Evolutionary conservation across 2,797 vertebrate species (phyloP).

Genomic region (Acanthurus tractus): DNA sequence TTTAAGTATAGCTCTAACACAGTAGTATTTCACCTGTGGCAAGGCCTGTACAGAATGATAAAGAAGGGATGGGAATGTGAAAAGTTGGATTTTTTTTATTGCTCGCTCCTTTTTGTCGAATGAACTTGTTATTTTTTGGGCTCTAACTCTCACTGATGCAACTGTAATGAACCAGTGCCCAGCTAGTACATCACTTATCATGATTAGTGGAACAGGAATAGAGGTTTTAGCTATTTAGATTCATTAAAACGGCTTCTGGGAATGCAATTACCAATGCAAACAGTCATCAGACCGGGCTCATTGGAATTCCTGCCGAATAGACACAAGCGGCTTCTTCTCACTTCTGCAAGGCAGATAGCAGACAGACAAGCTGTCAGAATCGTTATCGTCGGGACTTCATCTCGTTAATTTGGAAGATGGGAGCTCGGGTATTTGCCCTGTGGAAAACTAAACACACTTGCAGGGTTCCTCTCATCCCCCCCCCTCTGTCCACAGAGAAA

Average conservation of each 20-base stretch:
- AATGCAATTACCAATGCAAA: slow-evolving; percentile 61
- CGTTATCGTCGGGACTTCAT: slow-evolving; percentile 76
- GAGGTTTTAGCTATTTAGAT: slow-evolving; percentile 58
- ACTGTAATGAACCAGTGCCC: slow-evolving; percentile 29
- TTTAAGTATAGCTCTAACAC: slow-evolving; percentile 67
- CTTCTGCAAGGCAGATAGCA: slow-evolving; percentile 56
- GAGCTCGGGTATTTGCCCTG: slow-evolving; percentile 81
- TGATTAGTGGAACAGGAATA: slow-evolving; percentile 56
- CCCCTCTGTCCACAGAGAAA: slow-evolving; percentile 44
- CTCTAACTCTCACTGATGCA: slow-evolving; percentile 19
- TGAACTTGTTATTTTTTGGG: slow-evolving; percentile 4
- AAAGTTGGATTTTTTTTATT: slow-evolving; percentile 25
- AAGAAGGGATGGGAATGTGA: slow-evolving; percentile 47
- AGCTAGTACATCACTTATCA: slow-evolving; percentile 30
- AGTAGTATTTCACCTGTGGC: slow-evolving; percentile 64
- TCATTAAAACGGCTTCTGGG: slow-evolving; percentile 66
- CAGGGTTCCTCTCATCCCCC: slow-evolving; percentile 52
- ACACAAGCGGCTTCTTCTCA: slow-evolving; percentile 39
- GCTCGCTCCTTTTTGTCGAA: not conserved
- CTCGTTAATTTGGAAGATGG: slow-evolving; percentile 85
- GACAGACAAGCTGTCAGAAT: slow-evolving; percentile 81
- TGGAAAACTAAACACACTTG: slow-evolving; percentile 81
- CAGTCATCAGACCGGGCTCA: slow-evolving; percentile 54
- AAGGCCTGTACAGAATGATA: slow-evolving; percentile 32
- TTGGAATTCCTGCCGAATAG: slow-evolving; percentile 69